A percentile compares a stretch with the other conserved stretches of the same genome.
Evolutionary conservation across 2,888 invertebrate genomes (phyloP).

Genomic region (Melipona beecheii): DNA sequence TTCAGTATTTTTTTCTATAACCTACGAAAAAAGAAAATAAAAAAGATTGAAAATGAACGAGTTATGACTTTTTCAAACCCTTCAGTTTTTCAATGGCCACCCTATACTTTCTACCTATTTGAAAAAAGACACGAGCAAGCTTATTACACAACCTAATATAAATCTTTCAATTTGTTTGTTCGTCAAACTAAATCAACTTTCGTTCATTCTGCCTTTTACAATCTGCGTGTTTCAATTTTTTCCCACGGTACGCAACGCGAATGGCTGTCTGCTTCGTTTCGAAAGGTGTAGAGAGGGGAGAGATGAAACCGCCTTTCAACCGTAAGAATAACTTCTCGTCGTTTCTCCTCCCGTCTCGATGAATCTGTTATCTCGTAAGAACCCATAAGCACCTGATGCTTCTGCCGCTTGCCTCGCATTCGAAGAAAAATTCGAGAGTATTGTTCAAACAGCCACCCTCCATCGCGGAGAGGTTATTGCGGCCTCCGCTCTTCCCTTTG

Average conservation of each 20-base stretch:
- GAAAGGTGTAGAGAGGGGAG: neutral
- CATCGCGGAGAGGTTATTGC: neutral
- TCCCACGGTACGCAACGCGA: neutral
- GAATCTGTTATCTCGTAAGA: constrained; percentile 5
- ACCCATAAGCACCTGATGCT: neutral
- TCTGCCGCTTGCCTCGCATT: neutral
- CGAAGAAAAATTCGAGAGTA: constrained; percentile 2
- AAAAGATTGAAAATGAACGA: no score
- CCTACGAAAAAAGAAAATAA: no score
- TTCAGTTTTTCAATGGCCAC: no score
- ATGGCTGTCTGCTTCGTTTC: neutral
- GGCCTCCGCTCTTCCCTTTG: neutral
- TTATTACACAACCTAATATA: no score
- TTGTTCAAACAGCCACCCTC: neutral
- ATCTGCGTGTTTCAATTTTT: no score
- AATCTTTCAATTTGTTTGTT: no score
- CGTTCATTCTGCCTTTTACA: no score
- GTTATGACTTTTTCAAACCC: no score
- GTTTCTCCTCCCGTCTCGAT: neutral
- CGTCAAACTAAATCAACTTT: no score
- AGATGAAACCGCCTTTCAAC: constrained; percentile 4
- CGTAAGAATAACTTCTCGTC: neutral
- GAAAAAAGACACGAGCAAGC: no score
- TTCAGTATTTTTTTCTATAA: no score
- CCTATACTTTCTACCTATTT: no score